A percentile compares a stretch with the other conserved stretches of the same genome.
These are phyloP conservation scores for Harpalus rufipes DNA, from an alignment of 2,888 invertebrate species.

Conservation along the genomic window DNA sequence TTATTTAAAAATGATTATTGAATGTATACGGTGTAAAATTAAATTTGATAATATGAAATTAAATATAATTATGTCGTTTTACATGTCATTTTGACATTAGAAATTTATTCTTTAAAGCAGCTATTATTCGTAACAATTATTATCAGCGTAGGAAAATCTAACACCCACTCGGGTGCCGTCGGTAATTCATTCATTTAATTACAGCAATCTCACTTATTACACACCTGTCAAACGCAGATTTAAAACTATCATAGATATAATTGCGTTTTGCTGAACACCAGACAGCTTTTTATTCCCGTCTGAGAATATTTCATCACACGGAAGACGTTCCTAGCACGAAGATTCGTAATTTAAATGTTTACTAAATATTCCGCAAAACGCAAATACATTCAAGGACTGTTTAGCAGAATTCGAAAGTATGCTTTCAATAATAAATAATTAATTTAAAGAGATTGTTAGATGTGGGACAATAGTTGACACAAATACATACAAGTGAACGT, in stretches of 20 bases:
- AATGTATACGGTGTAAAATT: not conserved
- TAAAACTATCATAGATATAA: constrained; percentile 31
- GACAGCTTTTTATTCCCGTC: constrained; percentile 11
- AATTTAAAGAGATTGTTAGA: not conserved
- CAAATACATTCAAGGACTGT: not conserved
- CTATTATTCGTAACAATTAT: constrained; percentile 36
- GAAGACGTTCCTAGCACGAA: not conserved
- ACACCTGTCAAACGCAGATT: constrained; percentile 36
- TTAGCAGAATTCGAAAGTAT: not conserved
- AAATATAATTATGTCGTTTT: no score
- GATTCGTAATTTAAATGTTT: not conserved
- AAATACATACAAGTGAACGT: not conserved
- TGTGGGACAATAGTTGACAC: not conserved
- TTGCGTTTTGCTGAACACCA: not conserved
- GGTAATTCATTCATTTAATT: constrained; percentile 47
- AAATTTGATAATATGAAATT: no score
- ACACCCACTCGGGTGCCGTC: not conserved
- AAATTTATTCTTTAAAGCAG: not conserved
- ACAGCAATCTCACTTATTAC: constrained; percentile 33
- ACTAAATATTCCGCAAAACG: not conserved
- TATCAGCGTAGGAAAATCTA: not conserved
- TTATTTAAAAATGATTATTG: no score
- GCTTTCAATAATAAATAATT: not conserved
- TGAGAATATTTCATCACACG: not conserved
- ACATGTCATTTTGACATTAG: no score